Evolutionary conservation across 2,113 vertebrate species (phyloP), one percentile per base, ranked within the genome.

Genomic region (Engystomops pustulosus): DNA sequence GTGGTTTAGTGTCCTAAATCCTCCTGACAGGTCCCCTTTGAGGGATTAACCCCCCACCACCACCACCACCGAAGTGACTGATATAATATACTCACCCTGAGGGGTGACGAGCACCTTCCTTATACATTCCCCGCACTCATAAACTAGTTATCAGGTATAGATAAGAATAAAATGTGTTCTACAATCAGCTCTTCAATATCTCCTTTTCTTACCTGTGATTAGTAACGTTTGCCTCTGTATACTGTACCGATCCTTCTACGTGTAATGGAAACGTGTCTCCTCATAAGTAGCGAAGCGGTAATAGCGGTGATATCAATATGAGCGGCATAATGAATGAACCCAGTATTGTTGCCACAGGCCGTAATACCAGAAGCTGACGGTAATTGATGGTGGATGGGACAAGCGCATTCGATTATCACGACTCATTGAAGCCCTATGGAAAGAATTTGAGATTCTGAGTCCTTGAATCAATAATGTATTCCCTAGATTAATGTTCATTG

Each of bases 291-390:
- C 10, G 44, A 45, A 30, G 38, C 38, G 32, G 78, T 72, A 72
- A 72, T 82, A 68, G 51, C 32, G 58, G 36, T 27, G 58, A 55
- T 82, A 82, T 60, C 49, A 72, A 30, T 72, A 58, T 82, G 80
- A 81, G 47, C 32, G 51, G 68, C 49, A 60, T 58, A 82, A 82
- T 72, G 20, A 82, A 82, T 82, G 49, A 82, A 72, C 49, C 51
- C 68, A n/a, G 80, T 58, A 58, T 72, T 82, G 51, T 44, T 58
- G 68, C 80, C 55, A 11, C 55, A 17, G 80, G 80, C 80, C 72
- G 55, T 82, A 72, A 60, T 60, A 82, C 67, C 79, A 30, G 67
- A 20, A 53, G 47, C 49, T 82, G 80, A 71, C 49, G 38, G 9
- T 72, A 72, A 82, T 41, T 55, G 67, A 81, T 81, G 67, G 47